Conservation (phyloP, 1,140 invertebrate genomes). For the Maconellicoccus hirsutus region DNA sequence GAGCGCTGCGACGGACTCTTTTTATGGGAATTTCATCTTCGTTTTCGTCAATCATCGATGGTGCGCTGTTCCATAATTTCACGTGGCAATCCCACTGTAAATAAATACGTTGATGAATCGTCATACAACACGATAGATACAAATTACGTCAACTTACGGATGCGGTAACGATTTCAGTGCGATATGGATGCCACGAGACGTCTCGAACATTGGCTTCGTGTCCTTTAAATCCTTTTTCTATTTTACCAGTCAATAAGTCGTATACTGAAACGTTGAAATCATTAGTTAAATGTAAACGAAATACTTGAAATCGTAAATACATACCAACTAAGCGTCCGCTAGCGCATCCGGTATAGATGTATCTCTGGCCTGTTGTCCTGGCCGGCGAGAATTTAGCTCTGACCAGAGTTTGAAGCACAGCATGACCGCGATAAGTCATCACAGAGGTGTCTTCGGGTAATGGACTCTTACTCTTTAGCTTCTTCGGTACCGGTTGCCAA, state of each 20-base stretch:
- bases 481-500: conserved; percentile 61
- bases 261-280: conserved; percentile 55
- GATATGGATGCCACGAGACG: conserved; percentile 72
- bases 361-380: conserved; percentile 67
- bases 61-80: conserved; percentile 7
- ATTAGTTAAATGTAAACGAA: neutral
- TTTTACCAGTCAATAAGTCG: conserved; percentile 63
- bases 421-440: conserved; percentile 76
- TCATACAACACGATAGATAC: neutral
- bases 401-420: conserved; percentile 68
- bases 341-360: conserved; percentile 77
- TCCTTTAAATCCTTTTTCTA: conserved; percentile 48
- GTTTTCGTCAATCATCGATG: neutral
- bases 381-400: conserved; percentile 74
- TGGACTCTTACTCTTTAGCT: conserved; percentile 41
- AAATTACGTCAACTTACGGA: conserved; percentile 44
- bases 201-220: conserved; percentile 67
- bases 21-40: neutral
- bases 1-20: conserved; percentile 6
- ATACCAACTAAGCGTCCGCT: conserved; percentile 64
- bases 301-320: conserved; percentile 27
- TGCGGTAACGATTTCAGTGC: conserved; percentile 58
- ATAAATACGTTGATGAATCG: neutral
- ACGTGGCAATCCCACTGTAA: conserved; percentile 10
- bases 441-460: conserved; percentile 62